Evolutionary conservation across 2,888 invertebrate species (phyloP).

Genomic region (Aquatica leii): DNA sequence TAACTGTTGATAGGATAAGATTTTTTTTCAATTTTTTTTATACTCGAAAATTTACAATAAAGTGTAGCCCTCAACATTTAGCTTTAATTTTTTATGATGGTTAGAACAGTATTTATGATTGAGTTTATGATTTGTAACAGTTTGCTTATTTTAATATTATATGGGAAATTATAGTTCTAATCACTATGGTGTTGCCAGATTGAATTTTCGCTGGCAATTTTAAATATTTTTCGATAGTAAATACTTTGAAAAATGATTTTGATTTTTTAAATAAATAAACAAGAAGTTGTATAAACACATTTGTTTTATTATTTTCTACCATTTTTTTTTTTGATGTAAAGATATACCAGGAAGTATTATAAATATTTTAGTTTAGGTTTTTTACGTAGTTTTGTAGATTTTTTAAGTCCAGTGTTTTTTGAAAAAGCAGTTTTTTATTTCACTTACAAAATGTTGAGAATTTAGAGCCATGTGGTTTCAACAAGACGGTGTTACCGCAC

Average conservation of each 20-base stretch:
- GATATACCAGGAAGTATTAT: too few relatives aligned
- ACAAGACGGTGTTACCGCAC: too few relatives aligned
- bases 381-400: too few relatives aligned
- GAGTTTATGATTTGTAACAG: neutral
- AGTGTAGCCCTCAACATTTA: neutral
- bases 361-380: too few relatives aligned
- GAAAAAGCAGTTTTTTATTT: too few relatives aligned
- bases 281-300: too few relatives aligned
- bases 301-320: too few relatives aligned
- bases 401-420: too few relatives aligned
- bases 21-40: conserved; percentile 28
- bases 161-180: conserved; percentile 11
- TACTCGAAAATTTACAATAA: conserved; percentile 14
- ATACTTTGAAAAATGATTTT: conserved; percentile 1
- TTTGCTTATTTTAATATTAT: conserved; percentile 1
- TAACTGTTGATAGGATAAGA: conserved; percentile 23
- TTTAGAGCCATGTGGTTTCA: too few relatives aligned
- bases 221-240: conserved; percentile 1
- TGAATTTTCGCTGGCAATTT: neutral
- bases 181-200: conserved; percentile 1
- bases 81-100: conserved; percentile 12
- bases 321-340: too few relatives aligned
- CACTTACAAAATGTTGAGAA: too few relatives aligned
- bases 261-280: conserved; percentile 13
- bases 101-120: conserved; percentile 16